Evolutionary conservation across 2,888 invertebrate species (phyloP).

Genomic region (Lasioglossum lativentre): DNA sequence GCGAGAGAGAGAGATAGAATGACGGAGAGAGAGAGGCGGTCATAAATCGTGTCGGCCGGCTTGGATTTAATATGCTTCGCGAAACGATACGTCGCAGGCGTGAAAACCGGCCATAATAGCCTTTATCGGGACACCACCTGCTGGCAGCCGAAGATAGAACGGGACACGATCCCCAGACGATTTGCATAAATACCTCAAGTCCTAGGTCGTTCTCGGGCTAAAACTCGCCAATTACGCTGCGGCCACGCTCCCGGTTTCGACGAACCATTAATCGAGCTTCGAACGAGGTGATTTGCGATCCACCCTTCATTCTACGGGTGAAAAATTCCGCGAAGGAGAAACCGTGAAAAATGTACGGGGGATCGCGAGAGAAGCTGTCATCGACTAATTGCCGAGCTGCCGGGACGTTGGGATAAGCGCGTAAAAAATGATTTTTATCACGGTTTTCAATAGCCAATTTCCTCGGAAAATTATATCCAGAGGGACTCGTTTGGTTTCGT

Average conservation of each 20-base stretch:
- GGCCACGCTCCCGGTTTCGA: constrained; percentile 5
- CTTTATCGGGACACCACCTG: constrained; percentile 51
- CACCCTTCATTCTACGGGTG: neutral
- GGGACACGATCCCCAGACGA: constrained; percentile 22
- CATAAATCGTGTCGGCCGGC: constrained; percentile 26
- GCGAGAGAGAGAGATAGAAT: neutral
- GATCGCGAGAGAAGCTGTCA: neutral
- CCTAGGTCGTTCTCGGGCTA: neutral
- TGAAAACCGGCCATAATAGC: constrained; percentile 28
- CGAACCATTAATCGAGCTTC: constrained; percentile 28
- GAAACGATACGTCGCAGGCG: constrained; percentile 27
- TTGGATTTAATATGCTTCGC: constrained; percentile 23
- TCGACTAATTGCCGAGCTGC: neutral
- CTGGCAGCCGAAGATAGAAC: constrained; percentile 54
- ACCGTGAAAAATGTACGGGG: neutral
- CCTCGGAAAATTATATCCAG: neutral
- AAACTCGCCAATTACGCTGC: constrained; percentile 42
- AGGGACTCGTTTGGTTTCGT: neutral
- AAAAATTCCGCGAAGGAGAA: neutral
- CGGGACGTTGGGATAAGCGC: neutral
- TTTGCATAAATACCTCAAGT: constrained; percentile 57
- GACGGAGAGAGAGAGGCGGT: neutral
- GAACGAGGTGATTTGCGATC: neutral
- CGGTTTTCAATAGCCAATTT: neutral
- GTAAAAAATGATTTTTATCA: neutral